phyloP scores from a whole-genome alignment of 1,140 invertebrate species.

The Atta texana region DNA sequence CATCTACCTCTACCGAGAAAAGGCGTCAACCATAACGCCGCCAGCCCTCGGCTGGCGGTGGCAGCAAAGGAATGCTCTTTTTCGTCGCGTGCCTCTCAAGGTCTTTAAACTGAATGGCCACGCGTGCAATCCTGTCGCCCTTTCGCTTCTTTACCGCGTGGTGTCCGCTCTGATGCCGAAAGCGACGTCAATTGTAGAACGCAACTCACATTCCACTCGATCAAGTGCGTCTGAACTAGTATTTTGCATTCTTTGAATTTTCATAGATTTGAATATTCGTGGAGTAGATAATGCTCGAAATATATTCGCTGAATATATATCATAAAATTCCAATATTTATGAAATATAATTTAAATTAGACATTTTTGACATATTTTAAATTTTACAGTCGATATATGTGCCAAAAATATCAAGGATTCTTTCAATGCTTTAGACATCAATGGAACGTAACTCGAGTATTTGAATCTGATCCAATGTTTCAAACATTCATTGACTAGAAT shows the following conservation, averaged over 20 bases:
- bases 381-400: neutral
- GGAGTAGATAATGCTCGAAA: neutral
- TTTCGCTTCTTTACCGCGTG: slow-evolving; percentile 31
- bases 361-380: slow-evolving; percentile 18
- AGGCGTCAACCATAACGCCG: slow-evolving; percentile 68
- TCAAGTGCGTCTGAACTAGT: neutral
- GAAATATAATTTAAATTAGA: slow-evolving; percentile 22
- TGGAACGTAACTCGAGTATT: slow-evolving; percentile 10
- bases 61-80: slow-evolving; percentile 67
- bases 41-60: slow-evolving; percentile 18
- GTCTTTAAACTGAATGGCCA: slow-evolving; percentile 56
- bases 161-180: neutral
- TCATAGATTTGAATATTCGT: slow-evolving; percentile 27
- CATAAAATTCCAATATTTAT: slow-evolving; percentile 21
- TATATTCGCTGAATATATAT: neutral
- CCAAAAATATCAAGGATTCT: slow-evolving; percentile 19
- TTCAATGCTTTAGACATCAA: slow-evolving; percentile 28
- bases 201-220: slow-evolving; percentile 2
- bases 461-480: neutral
- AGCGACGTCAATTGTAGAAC: neutral
- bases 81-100: slow-evolving; percentile 59
- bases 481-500: slow-evolving; percentile 31
- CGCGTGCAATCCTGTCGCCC: slow-evolving; percentile 21
- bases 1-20: slow-evolving; percentile 59
- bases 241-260: slow-evolving; percentile 3